phyloP scores from a whole-genome alignment of 2,113 vertebrate species.

The Dasyornis broadbenti region DNA sequence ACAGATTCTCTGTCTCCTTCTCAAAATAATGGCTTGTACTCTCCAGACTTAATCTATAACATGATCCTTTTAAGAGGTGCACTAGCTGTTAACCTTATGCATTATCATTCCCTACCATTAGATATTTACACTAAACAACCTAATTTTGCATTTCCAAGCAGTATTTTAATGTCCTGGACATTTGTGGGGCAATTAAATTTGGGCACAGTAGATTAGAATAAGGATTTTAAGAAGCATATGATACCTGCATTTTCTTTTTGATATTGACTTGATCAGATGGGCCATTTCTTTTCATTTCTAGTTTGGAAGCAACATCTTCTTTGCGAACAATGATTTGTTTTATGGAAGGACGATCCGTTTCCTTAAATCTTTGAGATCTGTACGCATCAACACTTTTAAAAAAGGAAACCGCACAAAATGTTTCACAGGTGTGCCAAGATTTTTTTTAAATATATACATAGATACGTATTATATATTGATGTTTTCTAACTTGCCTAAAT shows the following conservation, averaged over 20 bases:
- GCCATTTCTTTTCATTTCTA: constrained; percentile 70
- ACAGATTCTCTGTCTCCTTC: neutral
- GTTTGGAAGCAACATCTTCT: constrained; percentile 80
- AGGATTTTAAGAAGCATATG: neutral
- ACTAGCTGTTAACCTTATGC: neutral
- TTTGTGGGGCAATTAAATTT: neutral
- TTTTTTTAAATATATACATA: neutral
- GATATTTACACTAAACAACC: neutral
- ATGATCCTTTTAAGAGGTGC: neutral
- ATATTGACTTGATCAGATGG: constrained; percentile 72
- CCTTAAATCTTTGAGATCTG: constrained; percentile 89
- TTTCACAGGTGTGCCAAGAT: neutral
- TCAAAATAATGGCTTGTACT: neutral
- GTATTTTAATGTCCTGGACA: neutral
- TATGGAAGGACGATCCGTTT: constrained; percentile 78
- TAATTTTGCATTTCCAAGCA: neutral
- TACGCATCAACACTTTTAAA: constrained; percentile 87
- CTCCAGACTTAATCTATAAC: neutral
- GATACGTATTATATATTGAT: neutral
- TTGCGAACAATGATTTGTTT: constrained; percentile 89
- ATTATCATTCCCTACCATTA: neutral
- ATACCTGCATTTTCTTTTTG: constrained; percentile 93
- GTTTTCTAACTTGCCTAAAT: neutral
- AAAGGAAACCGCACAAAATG: neutral
- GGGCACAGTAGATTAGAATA: neutral